Conservation (phyloP, 2,797 vertebrate genomes). For the Telmatherina bonti region DNA sequence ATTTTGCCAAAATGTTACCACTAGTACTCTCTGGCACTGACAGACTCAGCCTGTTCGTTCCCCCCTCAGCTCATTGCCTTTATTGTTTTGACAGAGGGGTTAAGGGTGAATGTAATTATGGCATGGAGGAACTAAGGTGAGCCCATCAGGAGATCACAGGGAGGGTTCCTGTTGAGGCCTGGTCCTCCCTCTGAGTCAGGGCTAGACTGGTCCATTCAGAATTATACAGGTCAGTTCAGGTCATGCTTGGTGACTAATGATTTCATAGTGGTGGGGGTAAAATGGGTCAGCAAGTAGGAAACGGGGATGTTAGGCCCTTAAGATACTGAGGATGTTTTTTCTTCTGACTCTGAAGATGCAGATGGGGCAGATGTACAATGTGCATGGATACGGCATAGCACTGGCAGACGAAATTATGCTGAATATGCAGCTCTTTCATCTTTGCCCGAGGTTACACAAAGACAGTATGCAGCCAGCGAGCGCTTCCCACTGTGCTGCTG, state of each 20-base stretch:
- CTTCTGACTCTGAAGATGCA: conserved; percentile 44
- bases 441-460: conserved; percentile 46
- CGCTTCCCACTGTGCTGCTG: conserved; percentile 2
- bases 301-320: conserved; percentile 56
- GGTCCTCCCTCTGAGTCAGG: conserved; percentile 42
- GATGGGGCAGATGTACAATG: conserved; percentile 22
- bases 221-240: conserved; percentile 67
- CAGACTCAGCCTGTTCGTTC: conserved; percentile 29
- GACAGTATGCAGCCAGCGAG: conserved; percentile 20
- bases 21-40: conserved; percentile 24
- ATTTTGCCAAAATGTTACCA: background rate
- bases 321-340: conserved; percentile 11
- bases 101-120: conserved; percentile 70
- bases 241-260: conserved; percentile 61
- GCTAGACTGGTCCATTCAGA: conserved; percentile 56
- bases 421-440: conserved; percentile 34
- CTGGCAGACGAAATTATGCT: conserved; percentile 29
- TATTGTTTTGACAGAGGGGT: conserved; percentile 64
- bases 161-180: conserved; percentile 42
- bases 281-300: conserved; percentile 62
- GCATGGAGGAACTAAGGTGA: conserved; percentile 61
- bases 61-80: conserved; percentile 33
- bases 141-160: conserved; percentile 57
- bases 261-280: conserved; percentile 41
- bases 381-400: conserved; percentile 2